Conservation (phyloP, 2,888 invertebrate species). For the Aphodius sticticus region DNA sequence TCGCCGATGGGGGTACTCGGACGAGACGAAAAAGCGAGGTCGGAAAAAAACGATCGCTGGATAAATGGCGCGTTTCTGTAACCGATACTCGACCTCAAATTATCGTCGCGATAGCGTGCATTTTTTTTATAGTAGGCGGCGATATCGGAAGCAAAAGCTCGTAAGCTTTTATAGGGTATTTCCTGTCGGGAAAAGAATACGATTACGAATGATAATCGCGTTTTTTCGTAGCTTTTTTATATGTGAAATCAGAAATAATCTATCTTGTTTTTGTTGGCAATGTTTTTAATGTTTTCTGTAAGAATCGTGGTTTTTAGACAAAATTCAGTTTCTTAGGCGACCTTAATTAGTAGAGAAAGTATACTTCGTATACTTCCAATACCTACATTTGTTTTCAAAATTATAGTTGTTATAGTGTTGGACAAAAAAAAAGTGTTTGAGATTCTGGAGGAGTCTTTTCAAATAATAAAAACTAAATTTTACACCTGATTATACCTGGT, state of each 20-base stretch:
- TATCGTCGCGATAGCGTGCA: background rate
- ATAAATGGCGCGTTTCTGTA: slow-evolving; percentile 4
- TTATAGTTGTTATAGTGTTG: no score
- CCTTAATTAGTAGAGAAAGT: no score
- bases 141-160: background rate
- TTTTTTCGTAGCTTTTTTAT: background rate
- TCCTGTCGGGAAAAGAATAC: background rate
- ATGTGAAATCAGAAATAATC: background rate
- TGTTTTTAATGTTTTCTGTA: background rate
- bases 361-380: no score
- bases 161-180: slow-evolving; percentile 4
- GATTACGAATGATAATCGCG: background rate
- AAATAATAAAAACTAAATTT: no score
- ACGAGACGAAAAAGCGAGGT: background rate
- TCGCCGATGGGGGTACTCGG: background rate
- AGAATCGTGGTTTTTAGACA: background rate
- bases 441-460: no score
- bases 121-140: background rate
- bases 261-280: background rate
- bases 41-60: background rate
- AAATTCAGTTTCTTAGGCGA: no score
- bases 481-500: no score
- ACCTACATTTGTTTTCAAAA: no score
- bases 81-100: background rate
- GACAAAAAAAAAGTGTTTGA: no score